Evolutionary conservation across 1,140 invertebrate species (phyloP).

Genomic region (Spodoptera frugiperda): DNA sequence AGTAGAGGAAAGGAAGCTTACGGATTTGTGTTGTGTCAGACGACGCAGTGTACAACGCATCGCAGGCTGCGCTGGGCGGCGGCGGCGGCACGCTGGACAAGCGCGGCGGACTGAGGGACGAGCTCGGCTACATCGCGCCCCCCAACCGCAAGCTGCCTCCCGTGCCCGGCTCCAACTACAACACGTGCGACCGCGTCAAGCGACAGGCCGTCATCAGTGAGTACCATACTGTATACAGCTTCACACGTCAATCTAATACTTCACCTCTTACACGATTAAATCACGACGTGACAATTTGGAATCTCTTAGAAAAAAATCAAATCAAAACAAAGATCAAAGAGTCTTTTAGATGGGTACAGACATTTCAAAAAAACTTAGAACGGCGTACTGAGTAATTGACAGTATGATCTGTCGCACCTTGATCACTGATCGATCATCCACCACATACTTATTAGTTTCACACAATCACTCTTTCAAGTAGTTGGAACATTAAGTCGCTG

Average conservation of each 20-base stretch:
- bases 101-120: conserved; percentile 93
- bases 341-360: too few relatives aligned
- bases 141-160: conserved; percentile 96
- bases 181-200: conserved; percentile 97
- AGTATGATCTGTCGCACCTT: too few relatives aligned
- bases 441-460: neutral
- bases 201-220: conserved; percentile 96
- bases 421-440: neutral
- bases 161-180: conserved; percentile 96
- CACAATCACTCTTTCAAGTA: neutral
- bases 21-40: conserved; percentile 85
- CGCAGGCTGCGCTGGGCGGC: conserved; percentile 78
- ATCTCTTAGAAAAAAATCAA: too few relatives aligned
- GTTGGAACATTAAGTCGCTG: neutral
- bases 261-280: too few relatives aligned
- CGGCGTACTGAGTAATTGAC: too few relatives aligned
- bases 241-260: neutral
- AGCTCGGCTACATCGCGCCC: conserved; percentile 96
- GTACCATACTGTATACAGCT: conserved; percentile 72
- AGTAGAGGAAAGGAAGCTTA: neutral
- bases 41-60: conserved; percentile 94
- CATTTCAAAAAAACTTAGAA: too few relatives aligned
- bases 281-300: too few relatives aligned
- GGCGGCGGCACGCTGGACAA: conserved; percentile 93
- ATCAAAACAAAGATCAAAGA: too few relatives aligned